Percentiles rank a stretch among this genome's conserved stretches.
These are phyloP conservation scores for Barnardius zonarius DNA, from an alignment of 2,113 vertebrate species.

Conservation along the genomic window DNA sequence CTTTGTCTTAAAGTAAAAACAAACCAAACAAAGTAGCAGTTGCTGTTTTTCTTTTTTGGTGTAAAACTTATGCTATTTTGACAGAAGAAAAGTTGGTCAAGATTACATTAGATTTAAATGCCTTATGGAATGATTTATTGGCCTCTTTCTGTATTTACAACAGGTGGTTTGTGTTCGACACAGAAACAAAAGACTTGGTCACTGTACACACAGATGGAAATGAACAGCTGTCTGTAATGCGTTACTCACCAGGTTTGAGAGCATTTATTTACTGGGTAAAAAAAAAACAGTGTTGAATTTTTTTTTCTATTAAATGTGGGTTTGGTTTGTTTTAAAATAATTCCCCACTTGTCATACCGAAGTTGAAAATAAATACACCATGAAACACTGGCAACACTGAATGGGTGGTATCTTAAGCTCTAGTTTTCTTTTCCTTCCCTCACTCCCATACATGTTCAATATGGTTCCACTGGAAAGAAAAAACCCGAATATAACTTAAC, in stretches of 20 bases:
- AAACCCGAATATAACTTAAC: background rate
- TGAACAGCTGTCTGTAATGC: conserved; percentile 95
- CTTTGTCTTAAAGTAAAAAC: background rate
- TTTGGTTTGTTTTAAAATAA: background rate
- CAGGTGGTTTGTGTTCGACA: conserved; percentile 99
- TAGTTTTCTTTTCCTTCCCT: background rate
- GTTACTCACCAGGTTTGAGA: conserved; percentile 88
- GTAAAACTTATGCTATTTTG: background rate
- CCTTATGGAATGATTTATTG: background rate
- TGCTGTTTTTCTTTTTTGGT: conserved; percentile 7
- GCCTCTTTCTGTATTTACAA: conserved; percentile 46
- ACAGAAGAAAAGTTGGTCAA: background rate
- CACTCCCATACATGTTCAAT: background rate
- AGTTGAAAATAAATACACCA: background rate
- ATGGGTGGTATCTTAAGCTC: background rate
- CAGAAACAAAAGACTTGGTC: conserved; percentile 95
- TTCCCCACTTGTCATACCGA: background rate
- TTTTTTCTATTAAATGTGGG: background rate
- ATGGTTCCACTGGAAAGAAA: background rate
- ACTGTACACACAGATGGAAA: conserved; percentile 97
- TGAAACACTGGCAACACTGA: background rate
- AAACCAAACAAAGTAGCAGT: background rate
- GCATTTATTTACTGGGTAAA: background rate
- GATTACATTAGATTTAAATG: background rate
- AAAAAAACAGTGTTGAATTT: background rate